Percentiles rank a stretch among this genome's conserved stretches.
Conservation (phyloP, 2,113 vertebrate genomes). For the Phalacrocorax brasilianus region DNA sequence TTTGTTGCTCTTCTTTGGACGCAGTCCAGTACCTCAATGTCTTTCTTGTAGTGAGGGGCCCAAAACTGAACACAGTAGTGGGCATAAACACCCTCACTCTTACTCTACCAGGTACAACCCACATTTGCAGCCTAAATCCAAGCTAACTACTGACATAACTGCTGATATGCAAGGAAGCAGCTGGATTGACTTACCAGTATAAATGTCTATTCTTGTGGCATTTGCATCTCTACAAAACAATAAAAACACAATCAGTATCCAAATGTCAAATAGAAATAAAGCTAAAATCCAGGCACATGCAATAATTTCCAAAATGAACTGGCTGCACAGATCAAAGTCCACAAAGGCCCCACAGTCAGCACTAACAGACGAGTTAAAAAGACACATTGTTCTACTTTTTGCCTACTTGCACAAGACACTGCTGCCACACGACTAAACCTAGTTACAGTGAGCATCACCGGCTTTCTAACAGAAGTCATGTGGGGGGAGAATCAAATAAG, state of each 20-base stretch:
- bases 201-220: slow-evolving; percentile 97
- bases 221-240: slow-evolving; percentile 88
- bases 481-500: background rate
- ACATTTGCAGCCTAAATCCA: background rate
- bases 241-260: background rate
- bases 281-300: background rate
- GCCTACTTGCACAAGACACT: background rate
- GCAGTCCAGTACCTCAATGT: rapidly evolving
- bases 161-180: background rate
- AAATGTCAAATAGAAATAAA: background rate
- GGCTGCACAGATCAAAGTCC: background rate
- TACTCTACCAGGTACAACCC: background rate
- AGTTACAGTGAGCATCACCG: background rate
- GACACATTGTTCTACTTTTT: background rate
- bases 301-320: background rate
- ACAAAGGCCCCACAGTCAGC: background rate
- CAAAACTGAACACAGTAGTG: background rate
- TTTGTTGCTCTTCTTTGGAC: background rate
- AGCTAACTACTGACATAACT: background rate
- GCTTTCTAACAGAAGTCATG: background rate
- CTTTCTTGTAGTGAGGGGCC: background rate
- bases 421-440: background rate
- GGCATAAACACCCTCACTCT: background rate
- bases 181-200: slow-evolving; percentile 82
- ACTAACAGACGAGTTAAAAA: background rate